Conservation (phyloP, 2,797 vertebrate genomes). For the Heterohyrax brucei region DNA sequence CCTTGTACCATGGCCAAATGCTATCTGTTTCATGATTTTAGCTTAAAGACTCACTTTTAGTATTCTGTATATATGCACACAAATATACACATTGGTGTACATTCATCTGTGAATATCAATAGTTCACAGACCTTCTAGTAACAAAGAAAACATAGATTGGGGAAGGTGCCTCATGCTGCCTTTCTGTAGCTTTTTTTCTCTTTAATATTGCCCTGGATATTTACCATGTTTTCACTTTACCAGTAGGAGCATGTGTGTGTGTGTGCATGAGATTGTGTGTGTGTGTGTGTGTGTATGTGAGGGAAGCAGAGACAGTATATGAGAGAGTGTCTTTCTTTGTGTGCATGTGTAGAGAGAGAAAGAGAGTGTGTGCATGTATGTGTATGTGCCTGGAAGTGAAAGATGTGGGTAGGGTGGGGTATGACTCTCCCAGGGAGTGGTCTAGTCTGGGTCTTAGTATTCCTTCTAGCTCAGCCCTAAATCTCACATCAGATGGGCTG, state of each 20-base stretch:
- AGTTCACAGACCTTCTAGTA: not conserved
- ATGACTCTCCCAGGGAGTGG: not conserved
- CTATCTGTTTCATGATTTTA: not conserved
- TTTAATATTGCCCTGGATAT: not conserved
- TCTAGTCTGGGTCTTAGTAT: not conserved
- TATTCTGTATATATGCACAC: not conserved
- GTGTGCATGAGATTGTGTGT: no score
- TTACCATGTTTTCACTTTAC: not conserved
- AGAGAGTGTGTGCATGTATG: no score
- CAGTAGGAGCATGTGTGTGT: not conserved
- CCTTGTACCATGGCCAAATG: not conserved
- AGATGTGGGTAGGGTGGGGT: not conserved
- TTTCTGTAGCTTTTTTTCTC: not conserved
- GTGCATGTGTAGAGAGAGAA: not conserved
- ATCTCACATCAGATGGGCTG: not conserved
- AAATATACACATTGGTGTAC: not conserved
- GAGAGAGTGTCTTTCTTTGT: no score
- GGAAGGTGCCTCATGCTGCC: not conserved
- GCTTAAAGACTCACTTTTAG: not conserved
- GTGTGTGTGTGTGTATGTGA: not conserved
- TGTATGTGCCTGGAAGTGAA: not conserved
- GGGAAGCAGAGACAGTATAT: no score
- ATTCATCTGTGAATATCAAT: not conserved
- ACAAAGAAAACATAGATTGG: not conserved
- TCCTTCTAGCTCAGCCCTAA: not conserved